Conservation (phyloP, 2,888 invertebrate species). For the Drosophila tripunctata region DNA sequence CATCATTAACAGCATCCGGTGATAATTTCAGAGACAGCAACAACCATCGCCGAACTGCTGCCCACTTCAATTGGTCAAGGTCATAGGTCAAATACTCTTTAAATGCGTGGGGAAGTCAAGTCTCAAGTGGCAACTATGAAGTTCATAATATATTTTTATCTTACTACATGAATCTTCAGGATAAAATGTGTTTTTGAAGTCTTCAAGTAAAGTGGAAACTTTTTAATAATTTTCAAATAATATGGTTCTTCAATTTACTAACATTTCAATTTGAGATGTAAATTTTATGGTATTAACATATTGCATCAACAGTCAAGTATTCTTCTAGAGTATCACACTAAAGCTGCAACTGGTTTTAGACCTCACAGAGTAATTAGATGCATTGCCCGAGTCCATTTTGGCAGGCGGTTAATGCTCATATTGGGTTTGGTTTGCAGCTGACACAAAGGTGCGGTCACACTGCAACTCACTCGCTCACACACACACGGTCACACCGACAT, state of each 20-base stretch:
- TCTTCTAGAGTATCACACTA: not conserved
- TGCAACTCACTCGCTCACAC: constrained; percentile 9
- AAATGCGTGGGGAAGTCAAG: not conserved
- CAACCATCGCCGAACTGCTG: not conserved
- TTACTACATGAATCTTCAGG: too few relatives aligned
- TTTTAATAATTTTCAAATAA: too few relatives aligned
- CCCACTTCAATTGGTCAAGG: not conserved
- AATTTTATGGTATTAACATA: too few relatives aligned
- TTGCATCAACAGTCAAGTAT: too few relatives aligned
- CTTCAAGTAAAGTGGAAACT: too few relatives aligned
- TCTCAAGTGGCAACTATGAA: not conserved
- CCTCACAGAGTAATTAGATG: not conserved
- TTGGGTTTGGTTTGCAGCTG: constrained; percentile 23
- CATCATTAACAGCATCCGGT: constrained; percentile 39
- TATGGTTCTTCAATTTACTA: too few relatives aligned
- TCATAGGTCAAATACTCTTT: constrained; percentile 3
- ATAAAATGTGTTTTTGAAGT: too few relatives aligned
- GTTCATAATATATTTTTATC: not conserved
- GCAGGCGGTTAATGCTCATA: not conserved
- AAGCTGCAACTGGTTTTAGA: not conserved
- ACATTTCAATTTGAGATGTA: too few relatives aligned
- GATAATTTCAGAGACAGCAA: constrained; percentile 24
- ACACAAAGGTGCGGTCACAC: constrained; percentile 17
- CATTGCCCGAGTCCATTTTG: not conserved
- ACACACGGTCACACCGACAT: constrained; percentile 13